Percentiles rank a stretch among this genome's conserved stretches.
These are phyloP conservation scores for Aricia artaxerxes DNA, from an alignment of 2,888 invertebrate species.

Conservation along the genomic window DNA sequence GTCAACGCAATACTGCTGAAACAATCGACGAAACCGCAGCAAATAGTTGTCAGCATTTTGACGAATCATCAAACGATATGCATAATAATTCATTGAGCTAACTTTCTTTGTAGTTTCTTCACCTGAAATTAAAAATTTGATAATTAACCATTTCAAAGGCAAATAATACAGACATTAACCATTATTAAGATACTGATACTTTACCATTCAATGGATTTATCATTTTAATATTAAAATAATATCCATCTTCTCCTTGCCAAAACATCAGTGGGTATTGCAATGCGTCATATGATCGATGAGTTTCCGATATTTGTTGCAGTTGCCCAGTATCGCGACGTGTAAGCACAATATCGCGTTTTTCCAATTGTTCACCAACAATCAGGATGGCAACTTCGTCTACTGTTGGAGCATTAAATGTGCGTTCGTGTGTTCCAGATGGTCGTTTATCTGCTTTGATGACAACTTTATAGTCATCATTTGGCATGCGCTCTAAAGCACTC, in stretches of 20 bases:
- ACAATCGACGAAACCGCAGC: conserved; percentile 39
- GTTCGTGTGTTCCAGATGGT: conserved; percentile 44
- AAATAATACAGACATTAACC: conserved; percentile 17
- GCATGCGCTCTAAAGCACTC: conserved; percentile 46
- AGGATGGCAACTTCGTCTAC: conserved; percentile 47
- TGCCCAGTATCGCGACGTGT: conserved; percentile 36
- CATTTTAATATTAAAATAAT: conserved; percentile 42
- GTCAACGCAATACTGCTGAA: conserved; percentile 42
- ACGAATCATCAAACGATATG: conserved; percentile 43
- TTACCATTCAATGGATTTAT: conserved; percentile 37
- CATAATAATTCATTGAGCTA: conserved; percentile 42
- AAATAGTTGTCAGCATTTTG: conserved; percentile 41
- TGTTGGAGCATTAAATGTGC: conserved; percentile 45
- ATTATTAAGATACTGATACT: neutral
- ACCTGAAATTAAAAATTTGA: too few relatives aligned
- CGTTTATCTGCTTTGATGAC: conserved; percentile 46
- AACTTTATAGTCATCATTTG: conserved; percentile 48
- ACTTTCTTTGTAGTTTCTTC: conserved; percentile 37
- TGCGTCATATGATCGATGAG: conserved; percentile 35
- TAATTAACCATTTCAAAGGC: neutral
- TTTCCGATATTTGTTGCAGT: conserved; percentile 35
- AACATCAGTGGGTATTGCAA: conserved; percentile 43
- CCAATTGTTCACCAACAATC: conserved; percentile 43
- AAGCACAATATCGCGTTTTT: conserved; percentile 39
- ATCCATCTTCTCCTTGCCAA: conserved; percentile 47